Conservation (phyloP, 2,888 invertebrate genomes). For the Entomobrya proxima region DNA sequence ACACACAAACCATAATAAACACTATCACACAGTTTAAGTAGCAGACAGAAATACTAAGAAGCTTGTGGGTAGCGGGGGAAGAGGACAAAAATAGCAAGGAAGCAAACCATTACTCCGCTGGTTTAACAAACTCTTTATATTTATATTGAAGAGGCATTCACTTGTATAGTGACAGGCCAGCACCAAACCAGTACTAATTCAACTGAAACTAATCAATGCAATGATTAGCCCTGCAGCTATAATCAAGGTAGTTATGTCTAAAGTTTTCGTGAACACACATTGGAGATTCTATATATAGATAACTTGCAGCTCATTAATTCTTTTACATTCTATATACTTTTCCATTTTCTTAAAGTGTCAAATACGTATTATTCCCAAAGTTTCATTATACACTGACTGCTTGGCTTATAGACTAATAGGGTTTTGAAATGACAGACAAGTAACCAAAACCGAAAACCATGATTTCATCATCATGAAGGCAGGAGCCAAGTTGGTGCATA, state of each 20-base stretch:
- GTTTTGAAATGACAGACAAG: slow-evolving; percentile 36
- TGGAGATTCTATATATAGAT: too few species aligned
- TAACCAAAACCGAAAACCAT: slow-evolving; percentile 7
- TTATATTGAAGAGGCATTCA: too few species aligned
- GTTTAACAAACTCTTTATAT: too few species aligned
- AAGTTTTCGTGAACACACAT: not conserved
- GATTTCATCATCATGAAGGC: not conserved
- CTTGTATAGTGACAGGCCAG: not conserved
- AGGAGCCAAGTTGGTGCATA: not conserved
- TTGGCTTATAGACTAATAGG: slow-evolving; percentile 24
- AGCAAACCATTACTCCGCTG: too few species aligned
- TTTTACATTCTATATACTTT: not conserved
- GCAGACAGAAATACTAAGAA: not conserved
- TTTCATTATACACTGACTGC: not conserved
- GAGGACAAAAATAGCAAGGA: not conserved
- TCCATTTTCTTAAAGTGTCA: too few species aligned
- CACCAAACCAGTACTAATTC: not conserved
- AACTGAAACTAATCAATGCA: slow-evolving; percentile 45
- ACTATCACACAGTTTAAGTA: not conserved
- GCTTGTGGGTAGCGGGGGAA: too few species aligned
- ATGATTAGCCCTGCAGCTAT: slow-evolving; percentile 47
- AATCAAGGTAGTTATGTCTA: not conserved
- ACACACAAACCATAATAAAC: slow-evolving; percentile 30
- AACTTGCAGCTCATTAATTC: too few species aligned
- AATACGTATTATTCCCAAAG: too few species aligned